Conservation (phyloP, 2,888 invertebrate species). For the Oscheius sp. region DNA sequence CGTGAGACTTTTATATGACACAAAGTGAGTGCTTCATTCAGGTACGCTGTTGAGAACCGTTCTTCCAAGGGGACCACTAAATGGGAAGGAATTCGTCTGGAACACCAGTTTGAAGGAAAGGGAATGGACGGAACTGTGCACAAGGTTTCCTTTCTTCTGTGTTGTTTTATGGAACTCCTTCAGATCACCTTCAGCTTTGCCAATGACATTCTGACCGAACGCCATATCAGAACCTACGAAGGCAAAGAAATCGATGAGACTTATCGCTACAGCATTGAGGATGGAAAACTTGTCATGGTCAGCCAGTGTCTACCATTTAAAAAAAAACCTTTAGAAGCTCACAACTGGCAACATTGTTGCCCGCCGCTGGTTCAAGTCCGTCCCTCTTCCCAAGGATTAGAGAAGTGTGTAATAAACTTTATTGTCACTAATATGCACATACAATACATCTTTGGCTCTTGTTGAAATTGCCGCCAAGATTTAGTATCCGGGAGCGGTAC, state of each 20-base stretch:
- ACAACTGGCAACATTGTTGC: conserved; percentile 10
- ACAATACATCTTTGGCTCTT: not conserved
- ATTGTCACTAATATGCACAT: conserved; percentile 22
- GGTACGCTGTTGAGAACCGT: conserved; percentile 1
- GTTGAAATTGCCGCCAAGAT: too few species aligned
- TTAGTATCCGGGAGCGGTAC: conserved; percentile 68
- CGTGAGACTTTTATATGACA: not conserved
- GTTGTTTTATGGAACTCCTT: not conserved
- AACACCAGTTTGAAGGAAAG: conserved; percentile 23
- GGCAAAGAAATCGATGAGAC: conserved; percentile 30
- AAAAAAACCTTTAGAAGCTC: not conserved
- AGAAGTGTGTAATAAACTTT: conserved; percentile 11
- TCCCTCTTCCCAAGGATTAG: conserved; percentile 5
- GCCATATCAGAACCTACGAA: conserved; percentile 20
- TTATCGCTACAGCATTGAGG: conserved; percentile 21
- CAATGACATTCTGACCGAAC: conserved; percentile 14
- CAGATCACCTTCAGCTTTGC: conserved; percentile 25
- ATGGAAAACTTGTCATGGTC: conserved; percentile 25
- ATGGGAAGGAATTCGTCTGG: conserved; percentile 18
- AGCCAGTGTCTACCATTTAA: not conserved
- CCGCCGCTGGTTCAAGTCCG: conserved; percentile 27
- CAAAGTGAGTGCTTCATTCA: not conserved
- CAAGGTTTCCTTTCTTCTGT: not conserved
- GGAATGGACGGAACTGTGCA: conserved; percentile 30
- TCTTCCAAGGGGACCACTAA: conserved; percentile 17